Evolutionary conservation across 2,113 vertebrate genomes (phyloP), one percentile per base, ranked within the genome.

Genomic region (Heterochromis multidens): DNA sequence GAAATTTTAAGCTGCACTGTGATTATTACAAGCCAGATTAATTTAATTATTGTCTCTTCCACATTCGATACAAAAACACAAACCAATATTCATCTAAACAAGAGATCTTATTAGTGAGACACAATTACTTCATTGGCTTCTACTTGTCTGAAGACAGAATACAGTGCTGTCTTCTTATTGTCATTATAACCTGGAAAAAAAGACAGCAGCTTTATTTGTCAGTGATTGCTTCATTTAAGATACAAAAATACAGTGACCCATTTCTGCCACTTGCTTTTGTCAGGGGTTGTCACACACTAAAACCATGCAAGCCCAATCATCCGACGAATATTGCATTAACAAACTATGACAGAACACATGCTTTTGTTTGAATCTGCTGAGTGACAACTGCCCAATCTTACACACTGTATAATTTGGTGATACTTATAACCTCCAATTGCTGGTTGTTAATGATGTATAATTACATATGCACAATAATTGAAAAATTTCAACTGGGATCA

Each of bases 241-340:
- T 23, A 19, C 9, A 40, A 63, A 86, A 84, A 82, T 27, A 80
- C 58, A 52, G 17, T 87, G 88, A 87, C 86, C 88, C 77, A 88
- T 85, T 90, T 92, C 81, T 90, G 86, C 88, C 88, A 83, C 81
- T 83, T 85, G 86, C 79, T 85, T 92, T 88, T 90, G 83, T 89
- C 61, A 87, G 76, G 85, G 90, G 25, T 83, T 89, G 87, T 90
- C 85, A 88, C 63, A 91, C 86, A 86, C 21, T 8, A 52, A 84
- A 65, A 83, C 7, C 40, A 65, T 25, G 78, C 67, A 46, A 10
- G 67, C 11, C 61, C 76, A 27, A 35, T 62, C 76, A 80, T 60
- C 63, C n/a, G 23, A 17, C 40, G 74, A 54, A 43, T 40, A 60
- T 13, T 9, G 60, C 43, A 10, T 10, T 89, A 80, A 87, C 76